Evolutionary conservation across 2,797 vertebrate species (phyloP), one percentile per base, ranked within the genome.

Genomic region (Brachyalestes nurse): DNA sequence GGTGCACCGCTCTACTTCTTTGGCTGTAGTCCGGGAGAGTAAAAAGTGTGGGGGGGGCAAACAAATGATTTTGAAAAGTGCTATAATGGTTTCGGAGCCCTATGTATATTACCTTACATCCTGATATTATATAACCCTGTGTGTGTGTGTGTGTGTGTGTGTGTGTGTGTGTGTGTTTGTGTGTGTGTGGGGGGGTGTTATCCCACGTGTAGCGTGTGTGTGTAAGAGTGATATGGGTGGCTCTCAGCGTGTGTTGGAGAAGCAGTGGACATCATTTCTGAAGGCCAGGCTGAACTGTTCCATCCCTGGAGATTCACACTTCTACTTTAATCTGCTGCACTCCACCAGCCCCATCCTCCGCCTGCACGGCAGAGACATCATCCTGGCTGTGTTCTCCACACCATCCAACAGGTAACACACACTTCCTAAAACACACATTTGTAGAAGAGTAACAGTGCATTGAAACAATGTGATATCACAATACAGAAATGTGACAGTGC

Each of bases 221-320:
- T 99, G 97, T 83, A 99, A 97, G 90, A 94, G 95, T 0, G 97
- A 99, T 53, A 92, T 95, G 89, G 97, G 97, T 0, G 97, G 97
- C 1, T 99, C 97, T 0, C 97, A 97, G 81, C 90, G 97, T 0
- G 97, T 99, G 78, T 92, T 99, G 85, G 97, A 99, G 92, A 98
- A 97, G 90, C 97, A 99, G 90, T 99, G 97, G 96, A 98, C 97
- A 0, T 98, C 97, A 0, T 99, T 98, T 90, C 93, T 99, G 77
- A 99, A 99, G 88, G 97, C 97, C 0, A 94, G 97, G 3, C 95
- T 99, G 77, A 99, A 99, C 93, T 99, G 97, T 91, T 99, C 97
- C 0, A 94, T 99, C 72, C 97, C 97, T 0, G 97, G 97, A 0
- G 97, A 99, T 77, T 96, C 97, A 0, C 97, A 98, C 86, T 99